Evolutionary conservation across 2,113 vertebrate species (phyloP).

Genomic region (Psammodynastes pulverulentus): DNA sequence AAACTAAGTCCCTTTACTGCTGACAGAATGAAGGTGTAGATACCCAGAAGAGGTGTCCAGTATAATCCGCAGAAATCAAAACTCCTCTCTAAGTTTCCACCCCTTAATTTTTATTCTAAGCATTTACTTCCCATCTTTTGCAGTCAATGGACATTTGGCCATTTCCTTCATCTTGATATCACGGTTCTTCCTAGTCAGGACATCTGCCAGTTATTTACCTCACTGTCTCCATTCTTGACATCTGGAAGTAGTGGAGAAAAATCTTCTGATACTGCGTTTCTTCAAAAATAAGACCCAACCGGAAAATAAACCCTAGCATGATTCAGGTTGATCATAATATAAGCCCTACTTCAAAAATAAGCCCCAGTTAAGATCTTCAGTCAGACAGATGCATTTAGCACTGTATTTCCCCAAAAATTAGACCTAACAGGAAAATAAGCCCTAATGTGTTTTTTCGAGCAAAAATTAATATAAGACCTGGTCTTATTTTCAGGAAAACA

Average conservation of each 20-base stretch:
- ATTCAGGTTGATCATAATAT: too few relatives aligned
- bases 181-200: not conserved
- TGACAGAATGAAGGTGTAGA: not conserved
- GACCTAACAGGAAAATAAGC: too few relatives aligned
- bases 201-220: not conserved
- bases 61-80: not conserved
- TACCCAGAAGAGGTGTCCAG: not conserved
- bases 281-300: too few relatives aligned
- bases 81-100: not conserved
- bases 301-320: too few relatives aligned
- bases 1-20: not conserved
- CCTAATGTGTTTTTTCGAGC: too few relatives aligned
- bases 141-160: not conserved
- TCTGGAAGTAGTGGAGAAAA: not conserved
- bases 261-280: not conserved
- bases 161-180: not conserved
- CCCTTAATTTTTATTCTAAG: not conserved
- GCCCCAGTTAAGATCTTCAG: too few relatives aligned
- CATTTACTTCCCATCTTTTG: not conserved
- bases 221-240: not conserved
- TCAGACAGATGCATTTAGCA: too few relatives aligned
- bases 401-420: too few relatives aligned
- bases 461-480: too few relatives aligned
- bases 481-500: too few relatives aligned
- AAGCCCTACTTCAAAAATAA: too few relatives aligned